Evolutionary conservation across 2,113 vertebrate species (phyloP), one percentile per base, ranked within the genome.

Genomic region (Mus pahari): DNA sequence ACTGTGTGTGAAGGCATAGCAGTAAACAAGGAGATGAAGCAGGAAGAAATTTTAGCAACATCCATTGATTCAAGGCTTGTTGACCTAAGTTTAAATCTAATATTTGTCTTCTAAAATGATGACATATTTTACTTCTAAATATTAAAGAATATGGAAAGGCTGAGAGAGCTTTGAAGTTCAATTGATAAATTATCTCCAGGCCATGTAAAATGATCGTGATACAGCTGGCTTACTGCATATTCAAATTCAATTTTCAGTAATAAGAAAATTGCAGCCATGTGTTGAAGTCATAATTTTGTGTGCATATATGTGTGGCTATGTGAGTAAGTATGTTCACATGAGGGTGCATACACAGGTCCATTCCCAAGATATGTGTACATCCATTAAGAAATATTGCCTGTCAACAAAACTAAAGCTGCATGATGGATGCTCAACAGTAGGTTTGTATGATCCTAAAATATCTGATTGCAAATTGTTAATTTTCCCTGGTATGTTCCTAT

Each of bases 171-270:
- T 98, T 97, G 94, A 98, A 97, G 92, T 97, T 96, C 70, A 84
- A 60, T 90, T 97, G 94, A 97, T 98, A 98, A 98, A 94, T 96
- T 96, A 96, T 95, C 84, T 97, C 89, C 87, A 97, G 94, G 96
- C 75, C n/a, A 81, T 97, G 48, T 91, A 97, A 97, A 97, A 82
- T 4, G 90, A 88, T 96, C 91, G 71, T 71, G 73, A 95, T 95
- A 75, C 55, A 97, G 58, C 70, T 96, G 83, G 68, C 74, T 97
- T 89, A 95, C 31, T 75, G 58, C 91, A 73, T 94, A 96, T 91
- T 97, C 45, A 97, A 91, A 97, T 97, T 98, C 93, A 96, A 91
- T 97, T 97, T 98, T 55, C 77, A 60, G 81, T 92, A 96, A 91
- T 94, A 96, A 95, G 92, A 96, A 97, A 97, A 98, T 96, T 95